Percentiles rank a stretch among this genome's conserved stretches.
Evolutionary conservation across 2,797 vertebrate genomes (phyloP).

Genomic region (Trematomus bernacchii): DNA sequence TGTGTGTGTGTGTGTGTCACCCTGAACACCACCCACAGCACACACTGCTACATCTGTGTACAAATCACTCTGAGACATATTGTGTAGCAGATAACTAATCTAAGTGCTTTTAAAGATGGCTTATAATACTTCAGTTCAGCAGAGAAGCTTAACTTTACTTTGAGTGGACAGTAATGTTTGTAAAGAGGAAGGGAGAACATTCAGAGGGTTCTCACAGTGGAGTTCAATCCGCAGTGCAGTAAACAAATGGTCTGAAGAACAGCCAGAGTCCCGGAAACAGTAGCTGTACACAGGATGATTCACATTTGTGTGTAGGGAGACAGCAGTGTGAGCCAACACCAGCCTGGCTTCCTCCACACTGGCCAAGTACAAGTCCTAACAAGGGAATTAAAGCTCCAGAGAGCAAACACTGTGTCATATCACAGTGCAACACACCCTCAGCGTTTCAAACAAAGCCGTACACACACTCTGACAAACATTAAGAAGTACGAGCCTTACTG

Average conservation of each 20-base stretch:
- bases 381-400: conserved; percentile 62
- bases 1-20: not conserved
- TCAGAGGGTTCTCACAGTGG: not conserved
- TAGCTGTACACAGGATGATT: conserved; percentile 31
- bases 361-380: conserved; percentile 73
- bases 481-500: conserved; percentile 83
- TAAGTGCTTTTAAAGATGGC: not conserved
- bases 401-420: conserved; percentile 55
- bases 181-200: not conserved
- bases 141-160: not conserved
- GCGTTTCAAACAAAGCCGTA: conserved; percentile 19
- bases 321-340: conserved; percentile 35
- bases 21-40: conserved; percentile 14
- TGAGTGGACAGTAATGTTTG: not conserved
- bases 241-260: not conserved
- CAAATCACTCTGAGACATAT: not conserved
- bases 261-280: not conserved
- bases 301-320: conserved; percentile 41
- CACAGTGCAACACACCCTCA: conserved; percentile 52
- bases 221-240: not conserved
- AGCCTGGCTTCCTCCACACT: conserved; percentile 8
- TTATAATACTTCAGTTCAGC: not conserved
- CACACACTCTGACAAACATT: conserved; percentile 27
- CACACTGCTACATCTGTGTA: conserved; percentile 4
- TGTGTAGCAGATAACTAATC: not conserved